phyloP scores from a whole-genome alignment of 2,888 invertebrate genomes.

The Cetonia aurata region DNA sequence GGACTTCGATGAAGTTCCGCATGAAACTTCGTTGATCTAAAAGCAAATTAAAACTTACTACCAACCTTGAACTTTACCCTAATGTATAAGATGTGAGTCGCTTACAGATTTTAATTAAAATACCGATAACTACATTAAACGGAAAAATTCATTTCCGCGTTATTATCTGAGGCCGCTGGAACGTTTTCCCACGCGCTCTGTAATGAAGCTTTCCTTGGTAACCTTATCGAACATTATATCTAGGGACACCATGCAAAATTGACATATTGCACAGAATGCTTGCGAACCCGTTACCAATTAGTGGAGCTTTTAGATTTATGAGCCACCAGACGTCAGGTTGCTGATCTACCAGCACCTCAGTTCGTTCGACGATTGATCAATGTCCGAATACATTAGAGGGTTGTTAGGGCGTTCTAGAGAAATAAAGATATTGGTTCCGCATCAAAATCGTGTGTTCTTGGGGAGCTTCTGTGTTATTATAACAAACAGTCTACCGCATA shows the following conservation, averaged over 20 bases:
- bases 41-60: too few species aligned
- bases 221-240: constrained; percentile 28
- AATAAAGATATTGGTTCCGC: constrained; percentile 30
- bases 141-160: neutral
- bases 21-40: neutral
- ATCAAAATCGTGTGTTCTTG: constrained; percentile 3
- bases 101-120: constrained; percentile 7
- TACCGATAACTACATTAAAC: neutral
- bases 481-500: neutral
- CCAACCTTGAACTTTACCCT: too few species aligned
- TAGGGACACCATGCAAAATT: constrained; percentile 44
- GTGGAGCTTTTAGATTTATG: constrained; percentile 48
- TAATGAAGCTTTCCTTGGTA: constrained; percentile 32
- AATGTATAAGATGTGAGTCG: too few species aligned
- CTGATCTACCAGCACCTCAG: constrained; percentile 44
- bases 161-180: neutral
- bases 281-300: constrained; percentile 46
- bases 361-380: constrained; percentile 44
- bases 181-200: constrained; percentile 4
- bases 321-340: constrained; percentile 46
- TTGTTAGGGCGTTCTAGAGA: constrained; percentile 31
- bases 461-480: neutral
- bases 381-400: constrained; percentile 44
- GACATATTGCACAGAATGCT: constrained; percentile 46
- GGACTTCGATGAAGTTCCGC: neutral